Conservation (phyloP, 1,140 invertebrate species). For the Drosophila pseudoananassae region DNA sequence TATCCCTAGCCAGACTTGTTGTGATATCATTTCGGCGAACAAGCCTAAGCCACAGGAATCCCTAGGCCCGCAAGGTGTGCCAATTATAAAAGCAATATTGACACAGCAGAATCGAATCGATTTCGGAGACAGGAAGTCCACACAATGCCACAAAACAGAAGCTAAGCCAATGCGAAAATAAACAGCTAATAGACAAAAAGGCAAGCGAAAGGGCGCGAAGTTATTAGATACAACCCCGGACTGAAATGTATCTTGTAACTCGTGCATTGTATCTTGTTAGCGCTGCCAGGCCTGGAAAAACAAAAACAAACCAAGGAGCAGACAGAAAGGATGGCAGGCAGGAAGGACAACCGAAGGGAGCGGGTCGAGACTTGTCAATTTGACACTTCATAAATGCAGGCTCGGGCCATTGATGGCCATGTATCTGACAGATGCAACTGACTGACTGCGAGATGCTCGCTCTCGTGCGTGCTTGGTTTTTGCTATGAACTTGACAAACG, state of each 20-base stretch:
- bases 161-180: constrained; percentile 61
- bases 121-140: constrained; percentile 29
- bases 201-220: constrained; percentile 22
- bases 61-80: constrained; percentile 33
- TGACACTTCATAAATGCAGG: constrained; percentile 80
- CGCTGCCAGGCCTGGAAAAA: constrained; percentile 44
- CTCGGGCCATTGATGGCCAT: constrained; percentile 39
- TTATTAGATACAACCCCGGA: constrained; percentile 31
- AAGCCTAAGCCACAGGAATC: constrained; percentile 10
- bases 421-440: constrained; percentile 71
- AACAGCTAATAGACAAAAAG: constrained; percentile 40
- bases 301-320: constrained; percentile 38
- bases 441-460: constrained; percentile 25
- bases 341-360: constrained; percentile 6
- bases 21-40: constrained; percentile 34
- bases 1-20: constrained; percentile 11
- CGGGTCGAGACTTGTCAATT: constrained; percentile 67
- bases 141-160: constrained; percentile 24
- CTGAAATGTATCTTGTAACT: constrained; percentile 41
- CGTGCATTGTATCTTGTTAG: constrained; percentile 65
- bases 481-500: constrained; percentile 78
- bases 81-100: constrained; percentile 76
- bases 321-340: not conserved
- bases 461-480: constrained; percentile 53
- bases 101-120: constrained; percentile 43